phyloP scores from a whole-genome alignment of 2,888 invertebrate genomes.

The Drosophila imparisetae region DNA sequence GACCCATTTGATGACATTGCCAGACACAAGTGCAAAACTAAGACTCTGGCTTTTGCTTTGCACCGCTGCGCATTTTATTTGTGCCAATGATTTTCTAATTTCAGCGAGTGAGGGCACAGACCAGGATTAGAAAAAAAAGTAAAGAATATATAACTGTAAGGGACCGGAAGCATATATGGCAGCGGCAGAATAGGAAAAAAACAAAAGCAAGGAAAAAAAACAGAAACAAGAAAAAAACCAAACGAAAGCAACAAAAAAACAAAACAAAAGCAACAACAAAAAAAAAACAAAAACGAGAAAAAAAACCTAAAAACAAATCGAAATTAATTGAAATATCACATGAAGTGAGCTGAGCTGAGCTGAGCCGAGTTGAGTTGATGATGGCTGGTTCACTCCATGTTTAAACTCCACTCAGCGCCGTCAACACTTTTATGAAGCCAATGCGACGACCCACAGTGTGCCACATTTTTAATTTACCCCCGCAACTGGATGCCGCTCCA shows the following conservation, averaged over 20 bases:
- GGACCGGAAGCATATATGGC: slow-evolving; percentile 33
- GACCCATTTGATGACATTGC: slow-evolving; percentile 32
- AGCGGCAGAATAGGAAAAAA: slow-evolving; percentile 18
- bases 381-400: slow-evolving; percentile 21
- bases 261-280: background rate
- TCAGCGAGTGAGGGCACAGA: slow-evolving; percentile 15
- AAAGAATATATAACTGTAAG: slow-evolving; percentile 47
- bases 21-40: slow-evolving; percentile 47
- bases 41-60: slow-evolving; percentile 41
- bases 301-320: slow-evolving; percentile 28
- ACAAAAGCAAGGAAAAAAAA: background rate
- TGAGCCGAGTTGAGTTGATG: background rate
- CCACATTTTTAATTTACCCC: slow-evolving; percentile 74
- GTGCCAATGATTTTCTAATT: slow-evolving; percentile 77
- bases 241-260: background rate
- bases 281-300: slow-evolving; percentile 37
- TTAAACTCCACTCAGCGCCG: slow-evolving; percentile 39
- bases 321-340: slow-evolving; percentile 76
- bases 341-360: slow-evolving; percentile 23
- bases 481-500: slow-evolving; percentile 43
- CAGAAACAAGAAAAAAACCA: no score
- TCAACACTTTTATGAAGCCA: slow-evolving; percentile 68
- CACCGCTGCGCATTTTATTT: slow-evolving; percentile 65
- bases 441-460: slow-evolving; percentile 40
- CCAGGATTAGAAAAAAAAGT: background rate